Percentiles rank a stretch among this genome's conserved stretches.
Evolutionary conservation across 2,113 vertebrate genomes (phyloP).

Genomic region (Chamaetylas fuelleborni): DNA sequence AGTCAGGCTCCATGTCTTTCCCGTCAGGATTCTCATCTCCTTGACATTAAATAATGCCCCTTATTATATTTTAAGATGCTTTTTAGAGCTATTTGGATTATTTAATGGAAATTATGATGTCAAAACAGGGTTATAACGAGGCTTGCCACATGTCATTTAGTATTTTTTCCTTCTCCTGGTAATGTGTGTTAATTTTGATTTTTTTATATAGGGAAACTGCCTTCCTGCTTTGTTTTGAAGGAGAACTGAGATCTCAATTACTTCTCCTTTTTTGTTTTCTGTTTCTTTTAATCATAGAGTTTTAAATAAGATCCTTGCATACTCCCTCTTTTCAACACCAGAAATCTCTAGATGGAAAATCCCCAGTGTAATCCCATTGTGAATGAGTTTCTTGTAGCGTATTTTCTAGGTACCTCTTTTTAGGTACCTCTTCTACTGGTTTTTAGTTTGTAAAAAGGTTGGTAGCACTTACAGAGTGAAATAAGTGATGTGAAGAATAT

Average conservation of each 20-base stretch:
- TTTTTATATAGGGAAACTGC: neutral
- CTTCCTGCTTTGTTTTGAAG: neutral
- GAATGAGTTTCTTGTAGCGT: neutral
- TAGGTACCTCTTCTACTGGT: neutral
- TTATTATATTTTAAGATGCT: neutral
- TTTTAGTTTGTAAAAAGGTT: neutral
- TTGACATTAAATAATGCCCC: neutral
- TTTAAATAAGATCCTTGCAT: neutral
- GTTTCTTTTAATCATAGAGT: neutral
- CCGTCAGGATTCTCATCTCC: neutral
- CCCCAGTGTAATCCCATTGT: neutral
- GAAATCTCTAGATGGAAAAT: neutral
- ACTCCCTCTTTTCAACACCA: neutral
- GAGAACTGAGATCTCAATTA: neutral
- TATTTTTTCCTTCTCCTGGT: neutral
- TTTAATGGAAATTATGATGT: constrained; percentile 19
- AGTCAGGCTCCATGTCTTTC: neutral
- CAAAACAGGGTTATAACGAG: neutral
- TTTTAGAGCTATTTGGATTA: neutral
- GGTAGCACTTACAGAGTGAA: neutral
- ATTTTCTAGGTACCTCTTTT: neutral
- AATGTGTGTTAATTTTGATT: neutral
- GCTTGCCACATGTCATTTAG: neutral
- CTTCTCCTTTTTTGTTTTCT: neutral
- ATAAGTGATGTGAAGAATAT: neutral